These are phyloP conservation scores for Gymnocephalus cernua DNA, from an alignment of 2,113 vertebrate species.

Conservation along the genomic window DNA sequence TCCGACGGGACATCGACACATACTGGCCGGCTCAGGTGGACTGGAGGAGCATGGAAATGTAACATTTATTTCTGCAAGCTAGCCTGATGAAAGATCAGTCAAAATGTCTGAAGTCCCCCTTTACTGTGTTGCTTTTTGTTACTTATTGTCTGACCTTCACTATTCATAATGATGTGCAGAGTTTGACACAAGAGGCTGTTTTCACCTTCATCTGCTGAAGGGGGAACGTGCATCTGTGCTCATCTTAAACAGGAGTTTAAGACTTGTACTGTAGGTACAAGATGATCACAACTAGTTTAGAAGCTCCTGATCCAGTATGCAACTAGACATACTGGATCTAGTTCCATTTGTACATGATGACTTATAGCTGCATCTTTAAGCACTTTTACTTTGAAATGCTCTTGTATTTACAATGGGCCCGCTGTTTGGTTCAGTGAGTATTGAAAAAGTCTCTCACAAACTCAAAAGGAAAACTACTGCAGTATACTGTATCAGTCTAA, in stretches of 20 bases:
- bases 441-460: background rate
- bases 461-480: background rate
- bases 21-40: constrained; percentile 85
- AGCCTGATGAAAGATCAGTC: background rate
- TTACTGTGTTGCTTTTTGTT: background rate
- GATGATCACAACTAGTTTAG: background rate
- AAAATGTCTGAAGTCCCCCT: background rate
- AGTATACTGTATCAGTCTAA: no score
- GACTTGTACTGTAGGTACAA: background rate
- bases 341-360: background rate
- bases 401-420: background rate
- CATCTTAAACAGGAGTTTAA: background rate
- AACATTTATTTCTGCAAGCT: background rate
- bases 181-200: background rate
- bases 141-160: constrained; percentile 1
- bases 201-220: background rate
- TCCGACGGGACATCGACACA: constrained; percentile 93
- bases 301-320: background rate
- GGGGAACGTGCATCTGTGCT: background rate
- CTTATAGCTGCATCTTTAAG: background rate
- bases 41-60: constrained; percentile 76
- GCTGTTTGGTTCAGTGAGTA: background rate
- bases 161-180: background rate
- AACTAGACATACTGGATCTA: no score
- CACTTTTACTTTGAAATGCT: background rate